Evolutionary conservation across 2,888 invertebrate species (phyloP), one percentile per base, ranked within the genome.

Genomic region (Megastigmus dorsalis): DNA sequence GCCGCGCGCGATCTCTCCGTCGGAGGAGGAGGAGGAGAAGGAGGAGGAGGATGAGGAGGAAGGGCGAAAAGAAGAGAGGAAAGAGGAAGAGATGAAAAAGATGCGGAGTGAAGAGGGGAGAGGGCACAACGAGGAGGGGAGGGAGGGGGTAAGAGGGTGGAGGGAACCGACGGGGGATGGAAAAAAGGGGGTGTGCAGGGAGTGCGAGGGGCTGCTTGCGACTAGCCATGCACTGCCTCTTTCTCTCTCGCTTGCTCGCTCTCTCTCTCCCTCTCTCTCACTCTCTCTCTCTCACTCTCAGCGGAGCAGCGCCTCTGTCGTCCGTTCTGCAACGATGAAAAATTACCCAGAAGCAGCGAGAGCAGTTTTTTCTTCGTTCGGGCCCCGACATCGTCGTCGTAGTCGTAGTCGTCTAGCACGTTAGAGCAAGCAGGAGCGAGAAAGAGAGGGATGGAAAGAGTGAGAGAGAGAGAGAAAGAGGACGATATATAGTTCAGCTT

Each of bases 271-370:
- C 63, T 68, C 71, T 54, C 79, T 78, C 28, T 65, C 52, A 63
- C 60, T 72, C 66, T 62, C 67, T 59, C 62, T 63, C 48, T 48
- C 62, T 65, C 66, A 68, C 62, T 55, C 68, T 41, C 62, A 73
- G 20, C 38, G 78, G 28, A 41, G 80, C 78, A 65, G 38, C 83
- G 82, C 82, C 83, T 82, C 83, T 84, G 84, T 84, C 84, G 82
- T 82, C 80, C 82, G 83, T 82, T 82, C 81, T 83, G 85, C 85
- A 85, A 84, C 85, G 85, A 86, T 86, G 86, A 86, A 86, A 86
- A 86, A 86, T 86, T 86, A 85, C 85, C 85, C 84, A 83, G 85
- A 83, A 84, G 85, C 85, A 84, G 80, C 81, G 79, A 70, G 79
- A 77, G 81, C 80, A 81, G 77, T 82, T 82, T 83, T 83, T 82